Percentiles rank a stretch among this genome's conserved stretches.
Evolutionary conservation across 2,797 vertebrate species (phyloP).

Genomic region (Botia kubotai): DNA sequence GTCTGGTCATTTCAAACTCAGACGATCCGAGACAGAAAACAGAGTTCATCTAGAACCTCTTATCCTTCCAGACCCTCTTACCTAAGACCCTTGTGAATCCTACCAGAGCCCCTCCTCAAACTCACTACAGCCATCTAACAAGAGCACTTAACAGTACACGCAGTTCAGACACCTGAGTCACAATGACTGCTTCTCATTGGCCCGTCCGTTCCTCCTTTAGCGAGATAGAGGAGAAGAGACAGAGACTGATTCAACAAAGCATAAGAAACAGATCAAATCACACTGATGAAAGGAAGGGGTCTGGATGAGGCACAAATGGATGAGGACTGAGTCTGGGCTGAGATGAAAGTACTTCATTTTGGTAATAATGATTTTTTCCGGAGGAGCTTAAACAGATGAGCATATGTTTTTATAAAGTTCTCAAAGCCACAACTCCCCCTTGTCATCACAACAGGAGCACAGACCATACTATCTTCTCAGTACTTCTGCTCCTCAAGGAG

Average conservation of each 20-base stretch:
- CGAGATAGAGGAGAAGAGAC: neutral
- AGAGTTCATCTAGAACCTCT: slow-evolving; percentile 49
- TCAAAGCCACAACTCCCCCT: slow-evolving; percentile 48
- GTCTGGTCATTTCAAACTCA: slow-evolving; percentile 30
- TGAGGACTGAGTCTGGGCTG: slow-evolving; percentile 42
- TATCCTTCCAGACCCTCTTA: slow-evolving; percentile 35
- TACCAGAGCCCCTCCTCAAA: slow-evolving; percentile 38
- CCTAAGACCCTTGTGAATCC: slow-evolving; percentile 38
- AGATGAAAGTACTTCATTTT: slow-evolving; percentile 63
- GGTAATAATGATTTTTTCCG: slow-evolving; percentile 61
- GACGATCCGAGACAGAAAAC: slow-evolving; percentile 47
- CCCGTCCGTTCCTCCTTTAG: neutral
- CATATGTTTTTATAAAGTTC: slow-evolving; percentile 58
- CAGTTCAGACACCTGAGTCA: neutral
- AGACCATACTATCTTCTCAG: neutral
- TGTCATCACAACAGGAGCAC: slow-evolving; percentile 40
- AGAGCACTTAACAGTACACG: slow-evolving; percentile 19
- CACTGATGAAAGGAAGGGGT: slow-evolving; percentile 62
- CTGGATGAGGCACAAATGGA: slow-evolving; percentile 59
- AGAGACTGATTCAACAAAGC: slow-evolving; percentile 35
- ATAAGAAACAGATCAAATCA: slow-evolving; percentile 59
- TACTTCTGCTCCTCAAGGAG: neutral
- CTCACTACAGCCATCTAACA: slow-evolving; percentile 30
- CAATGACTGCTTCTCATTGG: neutral
- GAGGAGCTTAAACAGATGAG: slow-evolving; percentile 62